A percentile compares a stretch with the other conserved stretches of the same genome.
phyloP scores from a whole-genome alignment of 2,113 vertebrate genomes.

The Corvus cornix region DNA sequence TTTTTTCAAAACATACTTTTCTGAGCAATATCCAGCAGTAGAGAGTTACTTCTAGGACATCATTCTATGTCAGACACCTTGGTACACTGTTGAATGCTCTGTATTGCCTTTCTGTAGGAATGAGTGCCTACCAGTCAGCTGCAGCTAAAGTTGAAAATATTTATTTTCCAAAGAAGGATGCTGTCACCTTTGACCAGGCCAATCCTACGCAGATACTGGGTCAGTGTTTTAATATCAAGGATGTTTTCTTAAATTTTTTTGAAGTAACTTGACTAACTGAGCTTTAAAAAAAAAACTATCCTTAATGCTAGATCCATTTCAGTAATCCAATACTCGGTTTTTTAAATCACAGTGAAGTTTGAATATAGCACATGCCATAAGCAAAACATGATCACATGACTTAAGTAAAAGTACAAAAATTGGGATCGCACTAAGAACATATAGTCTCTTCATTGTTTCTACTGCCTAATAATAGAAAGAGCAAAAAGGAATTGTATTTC shows the following conservation, averaged over 20 bases:
- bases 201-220: slow-evolving; percentile 89
- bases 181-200: slow-evolving; percentile 94
- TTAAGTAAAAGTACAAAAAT: background rate
- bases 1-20: background rate
- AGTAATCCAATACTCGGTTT: background rate
- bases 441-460: background rate
- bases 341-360: background rate
- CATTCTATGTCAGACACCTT: background rate
- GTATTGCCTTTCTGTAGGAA: slow-evolving; percentile 71
- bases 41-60: background rate
- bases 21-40: background rate
- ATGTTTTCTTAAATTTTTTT: background rate
- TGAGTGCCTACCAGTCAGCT: slow-evolving; percentile 79
- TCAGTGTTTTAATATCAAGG: slow-evolving; percentile 65
- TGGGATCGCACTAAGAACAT: background rate
- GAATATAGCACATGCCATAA: background rate
- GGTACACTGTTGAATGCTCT: background rate
- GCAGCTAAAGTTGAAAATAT: slow-evolving; percentile 78
- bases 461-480: background rate
- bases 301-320: background rate
- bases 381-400: background rate
- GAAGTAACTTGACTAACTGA: background rate
- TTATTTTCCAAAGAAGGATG: slow-evolving; percentile 95
- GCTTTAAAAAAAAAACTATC: background rate
- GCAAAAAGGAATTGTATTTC: background rate